Evolutionary conservation across 2,888 invertebrate genomes (phyloP).

Genomic region (Osmoderma eremita): DNA sequence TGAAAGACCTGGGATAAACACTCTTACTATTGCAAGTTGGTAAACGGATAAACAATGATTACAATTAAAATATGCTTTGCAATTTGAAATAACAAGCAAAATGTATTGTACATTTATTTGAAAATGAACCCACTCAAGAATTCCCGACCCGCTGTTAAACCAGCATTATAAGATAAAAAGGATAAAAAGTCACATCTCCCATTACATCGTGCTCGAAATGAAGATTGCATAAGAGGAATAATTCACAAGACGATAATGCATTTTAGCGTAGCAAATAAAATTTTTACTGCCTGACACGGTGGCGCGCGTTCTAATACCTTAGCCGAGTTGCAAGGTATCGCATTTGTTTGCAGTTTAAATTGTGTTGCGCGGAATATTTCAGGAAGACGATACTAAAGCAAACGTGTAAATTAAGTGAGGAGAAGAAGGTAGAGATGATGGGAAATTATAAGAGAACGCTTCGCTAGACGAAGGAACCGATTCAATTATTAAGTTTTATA

Average conservation of each 20-base stretch:
- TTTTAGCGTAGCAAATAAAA: constrained; percentile 12
- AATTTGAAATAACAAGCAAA: no score
- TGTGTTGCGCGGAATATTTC: neutral
- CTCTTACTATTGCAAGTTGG: no score
- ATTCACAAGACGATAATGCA: constrained; percentile 8
- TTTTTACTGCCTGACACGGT: neutral
- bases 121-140: no score
- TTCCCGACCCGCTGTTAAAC: no score
- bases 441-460: constrained; percentile 6
- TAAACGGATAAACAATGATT: neutral
- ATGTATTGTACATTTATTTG: no score
- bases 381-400: neutral
- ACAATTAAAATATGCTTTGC: no score
- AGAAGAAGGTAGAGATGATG: neutral
- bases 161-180: no score
- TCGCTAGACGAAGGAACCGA: constrained; percentile 7
- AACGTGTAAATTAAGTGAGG: neutral
- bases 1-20: no score
- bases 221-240: neutral
- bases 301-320: neutral
- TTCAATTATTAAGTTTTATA: constrained; percentile 32
- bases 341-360: constrained; percentile 15
- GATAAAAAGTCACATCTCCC: no score
- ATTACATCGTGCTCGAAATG: no score
- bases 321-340: neutral